Evolutionary conservation across 2,888 invertebrate species (phyloP).

Genomic region (Papilio elwesi): DNA sequence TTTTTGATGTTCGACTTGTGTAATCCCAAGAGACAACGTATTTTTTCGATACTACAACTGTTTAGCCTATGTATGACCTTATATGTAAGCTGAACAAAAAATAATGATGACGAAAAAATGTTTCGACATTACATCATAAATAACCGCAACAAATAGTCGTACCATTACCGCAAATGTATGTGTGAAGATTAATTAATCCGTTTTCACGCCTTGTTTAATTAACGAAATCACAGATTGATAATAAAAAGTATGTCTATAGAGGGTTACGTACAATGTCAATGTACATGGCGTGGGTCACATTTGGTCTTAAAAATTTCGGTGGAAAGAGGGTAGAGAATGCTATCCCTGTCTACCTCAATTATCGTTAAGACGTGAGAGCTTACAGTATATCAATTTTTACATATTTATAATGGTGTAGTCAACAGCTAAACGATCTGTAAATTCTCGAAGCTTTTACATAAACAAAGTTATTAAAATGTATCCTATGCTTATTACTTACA

Average conservation of each 20-base stretch:
- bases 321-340: too few relatives aligned
- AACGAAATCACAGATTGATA: slow-evolving; percentile 1
- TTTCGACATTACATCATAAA: neutral
- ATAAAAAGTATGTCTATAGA: neutral
- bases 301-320: neutral
- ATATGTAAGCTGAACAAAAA: too few relatives aligned
- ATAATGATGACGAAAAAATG: too few relatives aligned
- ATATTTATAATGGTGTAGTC: too few relatives aligned
- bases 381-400: too few relatives aligned
- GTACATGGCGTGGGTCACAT: neutral
- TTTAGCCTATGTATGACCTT: neutral
- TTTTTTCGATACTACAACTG: neutral
- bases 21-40: neutral
- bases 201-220: slow-evolving; percentile 5
- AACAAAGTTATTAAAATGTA: slow-evolving; percentile 10
- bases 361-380: too few relatives aligned
- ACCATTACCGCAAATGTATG: neutral
- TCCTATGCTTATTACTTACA: neutral
- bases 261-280: too few relatives aligned
- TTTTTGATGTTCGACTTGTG: neutral
- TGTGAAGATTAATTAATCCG: neutral
- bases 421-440: neutral
- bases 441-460: neutral
- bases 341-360: too few relatives aligned
- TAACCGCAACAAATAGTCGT: neutral